phyloP scores from a whole-genome alignment of 2,888 invertebrate species.

The Amphipyra berbera region DNA sequence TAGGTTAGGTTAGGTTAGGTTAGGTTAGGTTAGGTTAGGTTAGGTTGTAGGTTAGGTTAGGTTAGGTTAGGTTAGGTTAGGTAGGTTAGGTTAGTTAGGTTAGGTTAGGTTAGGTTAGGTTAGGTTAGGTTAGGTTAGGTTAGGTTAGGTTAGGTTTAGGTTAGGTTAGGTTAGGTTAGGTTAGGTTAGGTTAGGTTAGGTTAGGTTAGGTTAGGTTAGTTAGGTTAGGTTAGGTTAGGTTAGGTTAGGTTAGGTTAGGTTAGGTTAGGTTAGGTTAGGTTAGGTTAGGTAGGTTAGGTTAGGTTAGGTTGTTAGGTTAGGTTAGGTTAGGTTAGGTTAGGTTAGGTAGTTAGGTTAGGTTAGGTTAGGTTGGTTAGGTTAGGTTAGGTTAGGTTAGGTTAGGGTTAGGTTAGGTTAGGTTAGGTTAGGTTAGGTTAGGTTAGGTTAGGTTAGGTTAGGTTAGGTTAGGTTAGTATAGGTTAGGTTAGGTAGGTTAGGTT shows the following conservation, averaged over 20 bases:
- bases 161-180: conserved; percentile 25
- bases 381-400: background rate
- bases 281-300: conserved; percentile 15
- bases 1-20: no score
- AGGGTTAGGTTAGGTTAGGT: conserved; percentile 1
- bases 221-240: conserved; percentile 24
- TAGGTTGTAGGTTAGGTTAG: no score
- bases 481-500: conserved; percentile 16
- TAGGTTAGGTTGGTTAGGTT: conserved; percentile 1
- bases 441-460: conserved; percentile 28
- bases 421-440: conserved; percentile 4
- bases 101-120: conserved; percentile 48
- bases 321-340: background rate
- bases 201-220: conserved; percentile 23
- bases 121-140: conserved; percentile 24
- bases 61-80: conserved; percentile 42
- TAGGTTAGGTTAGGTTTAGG: conserved; percentile 26
- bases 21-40: no score
- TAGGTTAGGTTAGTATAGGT: conserved; percentile 27
- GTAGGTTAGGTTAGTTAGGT: conserved; percentile 31
- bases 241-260: conserved; percentile 9
- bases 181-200: conserved; percentile 25
- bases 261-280: conserved; percentile 10
- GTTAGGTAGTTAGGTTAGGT: background rate
- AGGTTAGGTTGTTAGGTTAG: conserved; percentile 3